Base-by-base conservation (phyloP, 2,113 vertebrate species). In the Vimba vimba region DNA sequence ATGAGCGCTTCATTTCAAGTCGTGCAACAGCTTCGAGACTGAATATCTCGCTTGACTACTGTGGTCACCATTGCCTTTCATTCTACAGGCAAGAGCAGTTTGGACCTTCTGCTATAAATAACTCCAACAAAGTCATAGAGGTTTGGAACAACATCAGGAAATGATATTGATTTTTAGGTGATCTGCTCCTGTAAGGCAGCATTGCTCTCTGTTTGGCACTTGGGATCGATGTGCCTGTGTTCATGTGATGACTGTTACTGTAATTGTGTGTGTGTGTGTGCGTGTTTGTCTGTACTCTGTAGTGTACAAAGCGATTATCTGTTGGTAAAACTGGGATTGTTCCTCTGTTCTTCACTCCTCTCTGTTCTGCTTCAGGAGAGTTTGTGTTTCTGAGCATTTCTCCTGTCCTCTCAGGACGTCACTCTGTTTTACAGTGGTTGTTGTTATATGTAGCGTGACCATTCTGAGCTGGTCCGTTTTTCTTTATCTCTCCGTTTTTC, bases 401-500 rank as follows among this genome's bases (percentile, higher is more conserved):
- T 69, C 33, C 74, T 79, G 27, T 59, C 64, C 30, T 30, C 30
- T 57, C 45, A 8, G 0, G 36, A 12, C 11, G 85, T 95, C 89
- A 95, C 71, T 95, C 92, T 6, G 30, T 89, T 93, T 98, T 99
- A 86, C 91, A 93, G 88, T 97, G 97, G 90, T 96, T 96, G 94
- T 97, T 98, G 93, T 96, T 97, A 92, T 97, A 92, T 79, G 94
- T 21, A 0, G 92, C 90, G 89, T 97, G 95, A 45, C 97, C 97
- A 0, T 99, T 99, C 91, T 91, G 94, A 8, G 96, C 86, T 0
- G 94, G 93, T 6, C 96, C 94, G 17, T 96, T 96, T 91, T 96
- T 97, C 43, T 87, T 91, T 7, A n/a, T 90, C 30, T 85, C 81
- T 2, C 90, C 89, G 36, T 88, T 93, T 60, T 47, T 62, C 33